Base-by-base conservation (phyloP, 2,888 invertebrate species). In the Fissipunctia ypsillon region DNA sequence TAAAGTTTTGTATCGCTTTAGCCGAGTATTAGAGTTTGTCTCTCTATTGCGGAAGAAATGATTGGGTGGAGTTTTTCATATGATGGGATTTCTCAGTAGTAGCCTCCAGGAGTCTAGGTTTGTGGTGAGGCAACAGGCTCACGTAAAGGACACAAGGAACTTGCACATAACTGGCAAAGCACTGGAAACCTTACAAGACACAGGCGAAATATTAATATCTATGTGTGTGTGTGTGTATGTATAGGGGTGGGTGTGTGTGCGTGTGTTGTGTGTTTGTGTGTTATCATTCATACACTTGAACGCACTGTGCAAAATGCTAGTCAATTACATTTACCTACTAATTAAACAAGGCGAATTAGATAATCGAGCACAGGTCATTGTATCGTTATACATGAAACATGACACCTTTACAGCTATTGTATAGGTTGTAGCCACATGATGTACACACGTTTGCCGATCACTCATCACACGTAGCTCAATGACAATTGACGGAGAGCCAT, bases 401-500 rank as follows among this genome's bases (percentile, higher is more conserved):
- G 67, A 67, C 66, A 41, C 57, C 45, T 16, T 38, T 54, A 5
- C 43, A 9, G 14, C 25, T 35, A 35, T 41, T 16, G 28, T 61
- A 54, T 50, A 45, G 48, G 14, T 38, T 50, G 38, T 52, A 78
- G n/a, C n/a, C 6, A 35, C 31, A 65, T 22, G 66, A 50, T 28
- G 25, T 50, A 79, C 38, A 78, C 66, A 54, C 43, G 38, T 16
- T n/a, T 16, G 52, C 28, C 22, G 35, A 41, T 43, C 43, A 38
- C 45, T 25, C n/a, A 22, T 31, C 48, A n/a, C 35, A 56, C 52
- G 38, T 65, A 61, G 19, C 60, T 69, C 70, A 48, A 45, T 66
- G 57, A 63, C 83, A 75, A 43, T 56, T 69, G 79, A 69, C 48
- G 65, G 25, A 69, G 70, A n/a, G 38, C 64, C 69, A 76, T 79